Evolutionary conservation across 2,113 vertebrate species (phyloP), one percentile per base, ranked within the genome.

Genomic region (Acrocephalus kingi): DNA sequence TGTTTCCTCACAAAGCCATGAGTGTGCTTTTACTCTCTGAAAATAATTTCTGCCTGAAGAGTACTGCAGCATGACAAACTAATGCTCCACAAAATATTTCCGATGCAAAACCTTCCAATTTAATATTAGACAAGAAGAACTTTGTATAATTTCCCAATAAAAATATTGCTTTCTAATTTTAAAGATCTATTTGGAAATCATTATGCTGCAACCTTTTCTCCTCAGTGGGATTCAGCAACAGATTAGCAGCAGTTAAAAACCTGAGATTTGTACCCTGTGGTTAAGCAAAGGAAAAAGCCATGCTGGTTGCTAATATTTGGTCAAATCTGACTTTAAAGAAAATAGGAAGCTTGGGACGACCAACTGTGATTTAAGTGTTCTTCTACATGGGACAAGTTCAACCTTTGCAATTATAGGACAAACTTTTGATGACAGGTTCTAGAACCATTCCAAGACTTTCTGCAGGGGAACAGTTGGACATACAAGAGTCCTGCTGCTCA

Each of bases 181-280:
- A 71, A 94, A 87, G 37, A 80, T 11, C 43, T 67, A 41, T 74
- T 91, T 90, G 67, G 73, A 91, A 96, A 93, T 76, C 63, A 88
- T 88, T 86, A 74, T 71, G 59, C 79, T 52, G 87, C 59, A 96
- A 95, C 67, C 84, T 95, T 93, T 96, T 85, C 71, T 63, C 75
- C 87, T 83, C 91, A 86, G 91, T 94, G 82, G 89, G 91, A 93
- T 86, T 85, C 87, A 83, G 24, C 89, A 94, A 63, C 78, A 93
- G 87, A 95, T 96, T 86, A 95, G 81, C 71, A 93, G 89, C 84
- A 94, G 75, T 83, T 94, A 85, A 96, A 94, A 80, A 90, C 51
- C 71, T 80, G 63, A 67, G 63, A 86, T 79, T 63, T 80, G 59
- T 83, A 48, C 64, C 93, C 90, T 67, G 93, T 62, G 79, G 91